Base-by-base conservation (phyloP, 2,113 vertebrate genomes). In the Chionis minor region DNA sequence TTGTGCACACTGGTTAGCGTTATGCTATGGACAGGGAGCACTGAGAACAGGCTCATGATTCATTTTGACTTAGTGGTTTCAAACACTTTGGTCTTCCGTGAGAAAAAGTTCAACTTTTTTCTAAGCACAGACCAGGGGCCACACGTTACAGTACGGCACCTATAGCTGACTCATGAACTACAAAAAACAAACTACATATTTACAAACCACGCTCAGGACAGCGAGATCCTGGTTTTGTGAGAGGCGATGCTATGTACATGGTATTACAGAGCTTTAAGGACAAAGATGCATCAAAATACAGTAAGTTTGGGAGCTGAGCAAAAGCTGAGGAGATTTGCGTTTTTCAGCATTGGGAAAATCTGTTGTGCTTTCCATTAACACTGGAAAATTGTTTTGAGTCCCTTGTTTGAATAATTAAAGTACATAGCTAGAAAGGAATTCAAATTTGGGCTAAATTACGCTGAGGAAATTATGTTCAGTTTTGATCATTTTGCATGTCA, bases 401-500 rank as follows among this genome's bases (percentile, higher is more conserved):
- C n/a, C 24, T 92, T 55, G 12, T 78, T 81, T 92, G 61, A 72
- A 90, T 78, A 95, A 59, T 95, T 94, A 92, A 95, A 96, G 77
- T 82, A 87, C 66, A 85, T 73, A 88, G 30, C 49, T 77, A 86
- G 79, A 91, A 73, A 96, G 66, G 84, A 97, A 97, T 86, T 94
- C 44, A 94, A 85, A 93, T 95, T 81, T 92, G 85, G 45, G 35
- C 71, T 95, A 96, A 94, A 94, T 94, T 95, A 70, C 89, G 90
- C 74, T 11, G n/a, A 88, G 79, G 58, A 87, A 95, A 86, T n/a
- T 47, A 38, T 21, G 4, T 85, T 82, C 17, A 20, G 55, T 93
- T 97, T 96, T 95, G 33, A 92, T 92, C 19, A 59, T 87, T 87
- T 94, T 95, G 70, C 86, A 93, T 96, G 88, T 96, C 79, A 88